Evolutionary conservation across 2,113 vertebrate species (phyloP).

Genomic region (Mobula hypostoma): DNA sequence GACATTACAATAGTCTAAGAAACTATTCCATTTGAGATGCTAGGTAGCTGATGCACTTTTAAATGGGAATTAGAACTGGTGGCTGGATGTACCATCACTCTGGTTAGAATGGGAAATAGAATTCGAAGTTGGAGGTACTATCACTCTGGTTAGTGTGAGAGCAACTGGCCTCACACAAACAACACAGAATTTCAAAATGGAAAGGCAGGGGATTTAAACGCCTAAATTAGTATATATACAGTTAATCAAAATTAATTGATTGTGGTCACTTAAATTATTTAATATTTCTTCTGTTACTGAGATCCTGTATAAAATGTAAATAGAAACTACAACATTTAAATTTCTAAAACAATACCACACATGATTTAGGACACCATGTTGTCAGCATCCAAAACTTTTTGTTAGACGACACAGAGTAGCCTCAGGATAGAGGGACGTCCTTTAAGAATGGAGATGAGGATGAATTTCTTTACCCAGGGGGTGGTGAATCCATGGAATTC

Average conservation of each 20-base stretch:
- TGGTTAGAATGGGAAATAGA: neutral
- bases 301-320: neutral
- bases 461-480: no score
- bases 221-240: no score
- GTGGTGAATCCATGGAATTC: no score
- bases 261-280: neutral
- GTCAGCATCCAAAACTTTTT: no score
- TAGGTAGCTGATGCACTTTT: neutral
- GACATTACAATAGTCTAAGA: neutral
- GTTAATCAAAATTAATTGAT: neutral
- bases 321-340: neutral
- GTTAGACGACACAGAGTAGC: no score
- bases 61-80: neutral
- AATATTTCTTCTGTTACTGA: neutral
- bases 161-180: neutral
- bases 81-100: no score
- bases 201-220: neutral
- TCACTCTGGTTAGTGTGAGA: neutral
- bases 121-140: neutral
- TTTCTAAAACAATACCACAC: neutral
- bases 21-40: neutral
- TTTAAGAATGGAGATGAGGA: no score
- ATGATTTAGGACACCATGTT: no score
- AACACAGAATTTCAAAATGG: neutral
- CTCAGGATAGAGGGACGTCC: no score